Base-by-base conservation (phyloP, 2,113 vertebrate species). In the Gymnobelideus leadbeateri region DNA sequence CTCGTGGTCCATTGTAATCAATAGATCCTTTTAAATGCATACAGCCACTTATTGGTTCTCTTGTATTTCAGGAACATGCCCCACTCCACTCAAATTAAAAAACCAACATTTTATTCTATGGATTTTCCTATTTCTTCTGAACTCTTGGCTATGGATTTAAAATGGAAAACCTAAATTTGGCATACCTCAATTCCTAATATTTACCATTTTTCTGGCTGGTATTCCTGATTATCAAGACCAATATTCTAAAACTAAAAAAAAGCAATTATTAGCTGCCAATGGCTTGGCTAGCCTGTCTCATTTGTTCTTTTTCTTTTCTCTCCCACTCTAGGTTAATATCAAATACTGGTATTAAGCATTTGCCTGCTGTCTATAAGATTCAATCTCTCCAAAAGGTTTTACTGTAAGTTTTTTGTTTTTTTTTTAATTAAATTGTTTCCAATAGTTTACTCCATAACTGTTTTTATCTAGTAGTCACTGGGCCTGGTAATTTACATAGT, bases 321-420 rank as follows among this genome's bases (percentile, higher is more conserved):
- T 97, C 92, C 94, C 46, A 97, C 19, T 84, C 93, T 95, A 98
- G 98, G 97, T 97, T 98, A 97, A 98, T 98, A 96, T 98, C 98
- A 95, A 98, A 98, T 51, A 98, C 98, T 50, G 98, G 98, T 90
- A 97, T 98, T 93, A 97, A 96, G 94, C 97, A 94, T 37, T 91
- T 98, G 92, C 98, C 98, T 94, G 96, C 61, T 89, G 84, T 98
- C 94, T 97, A 96, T 91, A 98, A 97, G 97, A 98, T 98, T 95
- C 97, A 97, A 16, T 98, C 98, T 96, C 94, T 97, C 8, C 98
- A 97, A 94, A 98, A 97, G 90, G 97, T 98, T 96, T 91, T 98
- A 92, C 93, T 98, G 98, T 98, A 98, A 98, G 98, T 98, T 95
- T 94, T 47, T 92, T n/a, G 37, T 61, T n/a, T 92, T n/a, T 43